Base-by-base conservation (phyloP, 2,888 invertebrate genomes). In the Epinotia ramella region DNA sequence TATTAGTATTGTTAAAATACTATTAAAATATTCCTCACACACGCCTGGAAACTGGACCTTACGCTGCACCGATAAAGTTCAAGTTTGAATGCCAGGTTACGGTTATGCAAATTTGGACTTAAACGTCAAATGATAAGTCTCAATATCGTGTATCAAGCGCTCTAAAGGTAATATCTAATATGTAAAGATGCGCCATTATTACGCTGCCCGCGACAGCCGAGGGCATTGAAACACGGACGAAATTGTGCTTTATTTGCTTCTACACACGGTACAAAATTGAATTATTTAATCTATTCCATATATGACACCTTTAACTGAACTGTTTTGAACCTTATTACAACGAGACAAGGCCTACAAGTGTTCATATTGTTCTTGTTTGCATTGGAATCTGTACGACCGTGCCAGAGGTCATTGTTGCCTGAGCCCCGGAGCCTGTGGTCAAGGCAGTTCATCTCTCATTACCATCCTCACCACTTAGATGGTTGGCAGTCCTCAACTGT, bases 381-480 rank as follows among this genome's bases (percentile, higher is more conserved):
- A 33, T n/a, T 66, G 66, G 53, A 66, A 65, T 46, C 46, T 66
- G 66, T 66, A 53, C 53, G 66, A 53, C 66, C 66, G 66, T 66
- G 53, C 53, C 53, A 53, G 66, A 66, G 66, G 66, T 66, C 66
- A 33, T 66, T 66, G 65, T 11, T 24, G 11, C 1, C 16, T 16
- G 53, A 53, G 6, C n/a, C 53, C 4, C 7, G 13, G 53, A n/a
- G 53, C 53, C 13, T 53, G 13, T 53, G 53, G 2, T 49, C 16
- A 5, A 49, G 16, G 16, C 46, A 13, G 40, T 49, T 13, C 24
- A 24, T 49, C 24, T n/a, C n/a, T n/a, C n/a, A n/a, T n/a, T n/a
- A n/a, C n/a, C n/a, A n/a, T n/a, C n/a, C n/a, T n/a, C n/a, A n/a
- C n/a, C n/a, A n/a, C n/a, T n/a, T n/a, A n/a, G n/a, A n/a, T n/a